Evolutionary conservation across 2,113 vertebrate species (phyloP).

Genomic region (Chionomys nivalis): DNA sequence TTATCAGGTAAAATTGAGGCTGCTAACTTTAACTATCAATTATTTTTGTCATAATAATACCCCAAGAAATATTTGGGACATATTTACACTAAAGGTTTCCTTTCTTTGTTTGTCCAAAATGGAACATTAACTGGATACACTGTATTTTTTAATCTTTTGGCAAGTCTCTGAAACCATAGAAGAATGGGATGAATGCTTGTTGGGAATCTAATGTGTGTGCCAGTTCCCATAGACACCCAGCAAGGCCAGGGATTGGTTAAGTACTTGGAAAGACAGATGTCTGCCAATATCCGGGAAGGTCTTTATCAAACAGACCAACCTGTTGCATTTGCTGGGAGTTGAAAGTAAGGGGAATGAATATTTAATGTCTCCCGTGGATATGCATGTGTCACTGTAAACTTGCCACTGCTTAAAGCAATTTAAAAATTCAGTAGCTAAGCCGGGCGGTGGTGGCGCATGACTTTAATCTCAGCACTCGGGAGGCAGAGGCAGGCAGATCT

Average conservation of each 20-base stretch:
- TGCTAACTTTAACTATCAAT: slow-evolving; percentile 5
- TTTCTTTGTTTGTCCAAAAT: background rate
- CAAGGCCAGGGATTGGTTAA: background rate
- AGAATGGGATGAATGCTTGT: background rate
- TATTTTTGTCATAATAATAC: background rate
- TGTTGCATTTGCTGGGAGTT: slow-evolving; percentile 2
- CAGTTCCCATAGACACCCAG: background rate
- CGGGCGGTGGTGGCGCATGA: no score
- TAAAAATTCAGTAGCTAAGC: background rate
- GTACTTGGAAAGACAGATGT: background rate
- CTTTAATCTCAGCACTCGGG: no score
- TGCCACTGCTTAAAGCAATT: slow-evolving; percentile 5
- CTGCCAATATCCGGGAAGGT: background rate
- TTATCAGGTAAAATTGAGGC: background rate
- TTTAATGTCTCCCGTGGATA: background rate
- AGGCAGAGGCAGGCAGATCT: no score
- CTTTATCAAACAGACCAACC: background rate
- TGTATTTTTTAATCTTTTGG: background rate
- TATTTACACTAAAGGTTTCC: background rate
- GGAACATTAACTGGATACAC: background rate
- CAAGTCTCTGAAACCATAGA: background rate
- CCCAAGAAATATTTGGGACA: background rate
- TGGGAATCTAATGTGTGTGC: background rate
- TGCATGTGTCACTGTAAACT: background rate
- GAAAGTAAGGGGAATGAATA: slow-evolving; percentile 32